phyloP scores from a whole-genome alignment of 1,140 invertebrate species.

The Drosophila repleta region DNA sequence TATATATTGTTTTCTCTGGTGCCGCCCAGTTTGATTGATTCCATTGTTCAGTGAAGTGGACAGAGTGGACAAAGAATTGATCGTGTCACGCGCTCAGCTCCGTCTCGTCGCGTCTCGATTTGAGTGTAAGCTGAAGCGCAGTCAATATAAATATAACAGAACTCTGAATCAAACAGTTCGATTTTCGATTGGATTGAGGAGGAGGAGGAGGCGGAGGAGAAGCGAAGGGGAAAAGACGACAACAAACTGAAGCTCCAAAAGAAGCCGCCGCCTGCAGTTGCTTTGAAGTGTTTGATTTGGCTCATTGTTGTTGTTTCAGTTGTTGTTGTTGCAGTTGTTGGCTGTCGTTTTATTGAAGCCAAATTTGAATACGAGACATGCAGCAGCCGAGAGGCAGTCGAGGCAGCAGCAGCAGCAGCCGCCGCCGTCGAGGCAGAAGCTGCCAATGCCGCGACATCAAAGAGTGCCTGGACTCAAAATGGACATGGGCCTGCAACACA shows the following conservation, averaged over 20 bases:
- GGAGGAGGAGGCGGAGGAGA: neutral
- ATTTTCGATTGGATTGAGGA: conserved; percentile 44
- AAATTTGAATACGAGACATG: conserved; percentile 80
- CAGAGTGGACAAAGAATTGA: neutral
- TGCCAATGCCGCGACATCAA: conserved; percentile 72
- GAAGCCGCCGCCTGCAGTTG: conserved; percentile 72
- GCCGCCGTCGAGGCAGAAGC: conserved; percentile 47
- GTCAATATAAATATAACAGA: conserved; percentile 59
- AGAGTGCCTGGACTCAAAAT: conserved; percentile 81
- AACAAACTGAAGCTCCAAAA: conserved; percentile 54
- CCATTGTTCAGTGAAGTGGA: conserved; percentile 13
- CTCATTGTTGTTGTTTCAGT: conserved; percentile 44
- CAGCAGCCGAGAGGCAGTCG: conserved; percentile 19
- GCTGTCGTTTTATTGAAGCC: conserved; percentile 81
- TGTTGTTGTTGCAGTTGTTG: conserved; percentile 63
- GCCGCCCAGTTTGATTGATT: conserved; percentile 34
- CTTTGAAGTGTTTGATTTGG: conserved; percentile 81
- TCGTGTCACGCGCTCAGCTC: conserved; percentile 48
- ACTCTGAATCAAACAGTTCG: conserved; percentile 69
- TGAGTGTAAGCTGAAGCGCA: conserved; percentile 56
- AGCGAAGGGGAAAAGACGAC: conserved; percentile 1
- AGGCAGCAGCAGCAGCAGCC: conserved; percentile 25
- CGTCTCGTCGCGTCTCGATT: conserved; percentile 11
- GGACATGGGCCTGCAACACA: conserved; percentile 76
- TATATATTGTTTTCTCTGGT: neutral